These are phyloP conservation scores for Cnemophilus loriae DNA, from an alignment of 2,113 vertebrate species.

Conservation along the genomic window DNA sequence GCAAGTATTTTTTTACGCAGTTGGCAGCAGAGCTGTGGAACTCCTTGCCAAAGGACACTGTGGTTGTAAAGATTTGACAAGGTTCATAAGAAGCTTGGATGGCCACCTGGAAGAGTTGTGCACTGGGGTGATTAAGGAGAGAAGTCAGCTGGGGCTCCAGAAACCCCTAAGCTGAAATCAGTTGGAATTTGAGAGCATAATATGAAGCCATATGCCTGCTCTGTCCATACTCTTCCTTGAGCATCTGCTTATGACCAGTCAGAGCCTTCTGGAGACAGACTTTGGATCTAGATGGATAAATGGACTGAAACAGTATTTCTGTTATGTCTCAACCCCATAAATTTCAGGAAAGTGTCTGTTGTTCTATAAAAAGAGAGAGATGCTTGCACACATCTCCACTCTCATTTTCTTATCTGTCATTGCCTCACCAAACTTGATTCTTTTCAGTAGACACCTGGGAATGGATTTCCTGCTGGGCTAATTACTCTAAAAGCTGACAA, in stretches of 20 bases:
- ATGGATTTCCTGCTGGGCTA: constrained; percentile 36
- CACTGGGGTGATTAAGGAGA: background rate
- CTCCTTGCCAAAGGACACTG: background rate
- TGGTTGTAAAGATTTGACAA: background rate
- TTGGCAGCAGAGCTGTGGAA: background rate
- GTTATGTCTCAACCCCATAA: background rate
- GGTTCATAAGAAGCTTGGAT: background rate
- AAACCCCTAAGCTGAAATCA: background rate
- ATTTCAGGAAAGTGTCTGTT: background rate
- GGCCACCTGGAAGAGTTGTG: background rate
- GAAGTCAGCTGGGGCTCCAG: background rate
- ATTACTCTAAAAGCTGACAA: constrained; percentile 42
- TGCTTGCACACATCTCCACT: background rate
- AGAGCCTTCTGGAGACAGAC: background rate
- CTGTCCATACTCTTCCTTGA: background rate
- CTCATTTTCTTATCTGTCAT: background rate
- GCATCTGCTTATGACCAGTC: background rate
- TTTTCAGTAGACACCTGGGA: constrained; percentile 27
- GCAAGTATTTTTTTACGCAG: background rate
- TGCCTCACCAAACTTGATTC: background rate
- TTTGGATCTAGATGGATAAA: background rate
- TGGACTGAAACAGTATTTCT: background rate
- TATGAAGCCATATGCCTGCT: background rate
- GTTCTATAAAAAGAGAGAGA: background rate
- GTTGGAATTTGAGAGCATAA: background rate